Evolutionary conservation across 2,113 vertebrate genomes (phyloP).

Genomic region (Irena cyanogastra): DNA sequence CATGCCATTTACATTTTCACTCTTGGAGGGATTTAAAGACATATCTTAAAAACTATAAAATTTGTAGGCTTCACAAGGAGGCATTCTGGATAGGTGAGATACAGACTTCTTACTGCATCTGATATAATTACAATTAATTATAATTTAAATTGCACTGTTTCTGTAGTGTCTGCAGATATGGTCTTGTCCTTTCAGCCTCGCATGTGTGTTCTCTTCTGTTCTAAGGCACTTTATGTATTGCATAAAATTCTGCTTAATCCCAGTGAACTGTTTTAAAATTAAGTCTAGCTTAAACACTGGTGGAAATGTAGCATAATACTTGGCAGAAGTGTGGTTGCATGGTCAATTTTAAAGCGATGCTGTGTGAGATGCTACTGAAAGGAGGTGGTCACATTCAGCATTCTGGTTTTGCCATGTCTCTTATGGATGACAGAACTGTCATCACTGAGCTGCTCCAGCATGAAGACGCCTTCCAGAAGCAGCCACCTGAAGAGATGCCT

Average conservation of each 20-base stretch:
- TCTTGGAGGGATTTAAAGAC: neutral
- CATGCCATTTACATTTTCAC: accelerated
- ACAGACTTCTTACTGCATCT: neutral
- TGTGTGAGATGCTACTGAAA: neutral
- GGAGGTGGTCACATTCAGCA: neutral
- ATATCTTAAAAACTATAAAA: neutral
- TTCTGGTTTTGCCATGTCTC: neutral
- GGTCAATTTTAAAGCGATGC: accelerated
- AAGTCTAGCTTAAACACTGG: neutral
- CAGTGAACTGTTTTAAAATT: neutral
- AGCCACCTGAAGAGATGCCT: neutral
- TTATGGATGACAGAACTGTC: neutral
- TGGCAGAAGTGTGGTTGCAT: neutral
- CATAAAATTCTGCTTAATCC: neutral
- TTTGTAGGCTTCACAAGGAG: neutral
- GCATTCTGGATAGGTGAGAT: neutral
- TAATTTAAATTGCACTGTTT: neutral
- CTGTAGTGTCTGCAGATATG: neutral
- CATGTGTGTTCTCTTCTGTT: neutral
- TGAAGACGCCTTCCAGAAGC: neutral
- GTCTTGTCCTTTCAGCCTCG: neutral
- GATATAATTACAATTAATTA: neutral
- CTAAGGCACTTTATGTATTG: neutral
- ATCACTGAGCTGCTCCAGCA: neutral
- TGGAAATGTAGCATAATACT: neutral